Base-by-base conservation (phyloP, 2,797 vertebrate species). In the Anolis apletophallus region DNA sequence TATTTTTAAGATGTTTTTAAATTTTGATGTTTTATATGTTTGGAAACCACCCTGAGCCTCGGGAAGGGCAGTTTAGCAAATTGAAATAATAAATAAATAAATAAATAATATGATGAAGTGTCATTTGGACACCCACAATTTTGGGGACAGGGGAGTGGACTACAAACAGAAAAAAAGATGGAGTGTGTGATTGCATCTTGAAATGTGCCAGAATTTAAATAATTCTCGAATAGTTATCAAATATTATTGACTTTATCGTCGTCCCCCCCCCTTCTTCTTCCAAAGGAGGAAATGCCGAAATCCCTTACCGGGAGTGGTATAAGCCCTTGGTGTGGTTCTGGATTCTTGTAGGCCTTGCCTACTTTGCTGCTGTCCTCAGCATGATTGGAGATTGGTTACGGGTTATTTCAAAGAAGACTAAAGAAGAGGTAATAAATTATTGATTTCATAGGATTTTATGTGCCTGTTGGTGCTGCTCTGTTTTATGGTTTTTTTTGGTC, bases 341-440 rank as follows among this genome's bases (percentile, higher is more conserved):
- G 99, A 99, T 99, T 93, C 96, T 99, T 80, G 98, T 99, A 89
- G 99, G 99, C 75, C 97, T 99, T 90, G 99, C 98, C 1, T 99
- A 99, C 95, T 99, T 99, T 93, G 99, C 99, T 0, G 99, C 99
- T 0, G 98, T 99, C 57, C 97, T 99, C 91, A 99, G 98, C 96
- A 99, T 99, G 98, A 99, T 99, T 14, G 98, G 98, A 96, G 99
- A 99, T 88, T 99, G 98, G 98, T 96, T 99, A 77, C 97, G 98
- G 90, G 98, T 99, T 88, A 95, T 99, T 85, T 99, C 99, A 87
- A 99, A 98, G 96, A 99, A 99, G 97, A 99, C 99, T 75, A 99
- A 99, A 96, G 98, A 98, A 92, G 99, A 99, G 98, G 99, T 99
- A 97, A 74, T 91, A 64, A 87, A 87, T 91, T 86, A 3, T 83